Evolutionary conservation across 2,113 vertebrate genomes (phyloP).

Genomic region (Dascyllus trimaculatus): DNA sequence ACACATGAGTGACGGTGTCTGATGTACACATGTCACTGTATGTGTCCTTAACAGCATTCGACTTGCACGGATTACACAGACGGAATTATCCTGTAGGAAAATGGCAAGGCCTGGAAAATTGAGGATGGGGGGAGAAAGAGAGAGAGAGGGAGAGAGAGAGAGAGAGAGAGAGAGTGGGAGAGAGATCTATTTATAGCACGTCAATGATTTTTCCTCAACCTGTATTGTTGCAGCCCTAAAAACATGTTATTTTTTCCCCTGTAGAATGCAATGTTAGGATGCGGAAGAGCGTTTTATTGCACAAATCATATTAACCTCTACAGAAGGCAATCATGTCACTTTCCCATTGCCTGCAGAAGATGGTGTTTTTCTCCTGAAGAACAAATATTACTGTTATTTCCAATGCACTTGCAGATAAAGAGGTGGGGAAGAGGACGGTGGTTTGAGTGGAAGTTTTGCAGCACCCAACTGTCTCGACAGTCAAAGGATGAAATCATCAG

Average conservation of each 20-base stretch:
- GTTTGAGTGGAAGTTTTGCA: neutral
- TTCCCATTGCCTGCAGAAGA: constrained; percentile 37
- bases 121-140: constrained; percentile 17
- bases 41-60: constrained; percentile 62
- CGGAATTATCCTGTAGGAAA: constrained; percentile 40
- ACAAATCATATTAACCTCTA: constrained; percentile 32
- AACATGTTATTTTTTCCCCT: constrained; percentile 62
- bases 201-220: constrained; percentile 70
- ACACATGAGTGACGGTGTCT: constrained; percentile 66
- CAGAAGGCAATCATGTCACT: constrained; percentile 52
- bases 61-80: constrained; percentile 30
- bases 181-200: constrained; percentile 69
- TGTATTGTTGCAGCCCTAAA: constrained; percentile 64
- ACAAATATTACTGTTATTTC: constrained; percentile 25
- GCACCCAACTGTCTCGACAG: neutral
- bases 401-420: neutral
- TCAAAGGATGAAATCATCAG: neutral
- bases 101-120: constrained; percentile 41
- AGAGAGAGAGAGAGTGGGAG: constrained; percentile 38
- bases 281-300: constrained; percentile 50
- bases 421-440: neutral
- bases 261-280: constrained; percentile 42
- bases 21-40: constrained; percentile 62
- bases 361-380: constrained; percentile 7
- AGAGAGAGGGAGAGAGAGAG: constrained; percentile 34